phyloP scores from a whole-genome alignment of 2,888 invertebrate species.

The Encarsia formosa region DNA sequence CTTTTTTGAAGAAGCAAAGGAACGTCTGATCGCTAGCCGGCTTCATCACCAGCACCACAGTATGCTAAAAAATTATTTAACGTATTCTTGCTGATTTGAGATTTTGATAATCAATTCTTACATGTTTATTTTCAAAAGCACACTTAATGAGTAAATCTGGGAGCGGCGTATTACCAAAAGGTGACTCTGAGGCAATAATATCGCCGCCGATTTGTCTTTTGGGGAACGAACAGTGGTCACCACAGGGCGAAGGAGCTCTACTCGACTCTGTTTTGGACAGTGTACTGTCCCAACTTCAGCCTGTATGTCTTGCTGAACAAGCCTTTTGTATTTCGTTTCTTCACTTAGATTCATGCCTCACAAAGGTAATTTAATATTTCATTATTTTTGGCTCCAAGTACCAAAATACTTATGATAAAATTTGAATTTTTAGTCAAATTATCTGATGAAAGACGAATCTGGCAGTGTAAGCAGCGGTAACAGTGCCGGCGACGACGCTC shows the following conservation, averaged over 20 bases:
- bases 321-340: conserved; percentile 92
- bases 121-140: conserved; percentile 9
- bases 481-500: conserved; percentile 39
- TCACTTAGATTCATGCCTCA: conserved; percentile 63
- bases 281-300: conserved; percentile 84
- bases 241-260: conserved; percentile 45
- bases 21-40: conserved; percentile 42
- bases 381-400: neutral
- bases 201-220: conserved; percentile 44
- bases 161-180: conserved; percentile 37
- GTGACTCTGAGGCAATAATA: conserved; percentile 33
- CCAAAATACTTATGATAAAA: neutral
- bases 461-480: conserved; percentile 31
- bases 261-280: conserved; percentile 72
- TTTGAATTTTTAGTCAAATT: conserved; percentile 2
- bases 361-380: conserved; percentile 23
- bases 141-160: conserved; percentile 33
- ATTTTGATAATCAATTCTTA: neutral
- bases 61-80: too few species aligned
- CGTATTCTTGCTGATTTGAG: neutral
- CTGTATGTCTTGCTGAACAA: conserved; percentile 89
- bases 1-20: conserved; percentile 70
- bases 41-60: conserved; percentile 29
- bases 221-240: conserved; percentile 44
- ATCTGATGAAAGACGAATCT: conserved; percentile 17